Evolutionary conservation across 2,113 vertebrate species (phyloP).

Genomic region (Nibea albiflora): DNA sequence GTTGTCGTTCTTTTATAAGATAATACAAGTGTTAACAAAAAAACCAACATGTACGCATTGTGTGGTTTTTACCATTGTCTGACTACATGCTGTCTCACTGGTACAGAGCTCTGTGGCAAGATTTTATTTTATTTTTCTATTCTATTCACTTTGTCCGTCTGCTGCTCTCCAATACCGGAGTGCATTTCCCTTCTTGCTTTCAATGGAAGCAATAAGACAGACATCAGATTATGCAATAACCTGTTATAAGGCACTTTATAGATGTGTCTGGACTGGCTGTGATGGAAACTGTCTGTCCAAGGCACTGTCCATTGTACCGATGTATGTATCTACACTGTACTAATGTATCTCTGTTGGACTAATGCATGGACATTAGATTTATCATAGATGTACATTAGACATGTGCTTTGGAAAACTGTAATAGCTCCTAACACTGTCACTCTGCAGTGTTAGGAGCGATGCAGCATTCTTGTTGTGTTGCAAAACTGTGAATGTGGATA

Average conservation of each 20-base stretch:
- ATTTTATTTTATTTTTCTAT: conserved; percentile 46
- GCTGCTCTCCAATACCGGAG: conserved; percentile 52
- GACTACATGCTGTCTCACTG: conserved; percentile 5
- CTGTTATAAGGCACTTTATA: conserved; percentile 74
- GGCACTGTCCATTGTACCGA: conserved; percentile 62
- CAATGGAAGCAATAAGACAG: conserved; percentile 77
- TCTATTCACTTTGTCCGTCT: conserved; percentile 26
- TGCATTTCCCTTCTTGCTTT: conserved; percentile 70
- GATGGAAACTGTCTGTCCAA: conserved; percentile 57
- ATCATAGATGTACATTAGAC: conserved; percentile 35
- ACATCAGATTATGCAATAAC: conserved; percentile 77
- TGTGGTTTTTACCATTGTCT: conserved; percentile 12
- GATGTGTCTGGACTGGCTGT: conserved; percentile 64
- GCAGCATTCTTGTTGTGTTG: conserved; percentile 44
- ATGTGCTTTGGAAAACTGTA: conserved; percentile 25
- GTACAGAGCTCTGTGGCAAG: conserved; percentile 42
- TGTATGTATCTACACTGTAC: conserved; percentile 48
- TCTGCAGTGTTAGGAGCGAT: conserved; percentile 44
- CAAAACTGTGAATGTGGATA: conserved; percentile 51
- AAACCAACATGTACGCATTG: conserved; percentile 4
- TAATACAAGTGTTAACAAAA: conserved; percentile 3
- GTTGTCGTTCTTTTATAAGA: conserved; percentile 10
- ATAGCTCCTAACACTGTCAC: conserved; percentile 30
- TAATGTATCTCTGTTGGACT: conserved; percentile 45
- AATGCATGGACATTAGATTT: conserved; percentile 40